phyloP scores from a whole-genome alignment of 2,888 invertebrate species.

The Cylloceria caligata region DNA sequence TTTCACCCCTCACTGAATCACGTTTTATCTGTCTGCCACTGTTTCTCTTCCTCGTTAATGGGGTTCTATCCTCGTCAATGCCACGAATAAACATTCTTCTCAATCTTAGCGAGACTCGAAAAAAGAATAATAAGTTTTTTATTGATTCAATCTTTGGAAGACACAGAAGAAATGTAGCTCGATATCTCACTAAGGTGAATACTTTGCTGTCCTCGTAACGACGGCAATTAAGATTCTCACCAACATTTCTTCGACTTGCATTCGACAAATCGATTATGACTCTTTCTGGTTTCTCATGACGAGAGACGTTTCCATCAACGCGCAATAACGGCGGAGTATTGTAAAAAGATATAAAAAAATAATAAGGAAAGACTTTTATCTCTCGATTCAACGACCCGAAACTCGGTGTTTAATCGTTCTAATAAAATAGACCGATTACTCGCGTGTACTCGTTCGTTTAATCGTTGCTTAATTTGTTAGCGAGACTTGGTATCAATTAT shows the following conservation, averaged over 20 bases:
- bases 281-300: constrained; percentile 54
- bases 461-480: constrained; percentile 45
- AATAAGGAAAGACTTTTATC: constrained; percentile 15
- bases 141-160: neutral
- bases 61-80: constrained; percentile 36
- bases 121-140: constrained; percentile 8
- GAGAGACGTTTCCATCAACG: too few species aligned
- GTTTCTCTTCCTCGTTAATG: constrained; percentile 45
- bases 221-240: constrained; percentile 49
- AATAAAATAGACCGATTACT: constrained; percentile 28
- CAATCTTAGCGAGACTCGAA: constrained; percentile 26
- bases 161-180: neutral
- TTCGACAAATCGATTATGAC: constrained; percentile 66
- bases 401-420: constrained; percentile 33
- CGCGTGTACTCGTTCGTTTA: constrained; percentile 34
- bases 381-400: constrained; percentile 12
- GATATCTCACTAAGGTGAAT: constrained; percentile 9
- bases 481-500: constrained; percentile 49
- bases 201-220: constrained; percentile 20
- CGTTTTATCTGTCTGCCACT: constrained; percentile 55
- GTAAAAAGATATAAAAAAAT: neutral
- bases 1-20: constrained; percentile 59
- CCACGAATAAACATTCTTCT: constrained; percentile 57
- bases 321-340: constrained; percentile 30
- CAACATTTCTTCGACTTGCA: constrained; percentile 37